Conservation (phyloP, 2,888 invertebrate genomes). For the Lasius fuliginosus region DNA sequence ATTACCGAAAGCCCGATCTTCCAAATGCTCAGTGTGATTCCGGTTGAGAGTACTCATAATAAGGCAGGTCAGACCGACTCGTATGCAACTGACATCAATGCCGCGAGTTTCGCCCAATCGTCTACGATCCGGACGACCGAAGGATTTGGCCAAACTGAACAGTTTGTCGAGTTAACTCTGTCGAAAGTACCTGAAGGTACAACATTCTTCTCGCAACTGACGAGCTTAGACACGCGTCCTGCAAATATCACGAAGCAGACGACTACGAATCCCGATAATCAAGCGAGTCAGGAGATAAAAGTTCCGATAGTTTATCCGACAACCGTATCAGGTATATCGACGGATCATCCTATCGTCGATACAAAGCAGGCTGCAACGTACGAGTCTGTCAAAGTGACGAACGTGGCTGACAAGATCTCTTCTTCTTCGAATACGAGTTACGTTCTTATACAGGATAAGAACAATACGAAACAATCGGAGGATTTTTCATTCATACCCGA, state of each 20-base stretch:
- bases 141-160: neutral
- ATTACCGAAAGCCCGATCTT: conserved; percentile 77
- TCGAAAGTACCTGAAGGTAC: conserved; percentile 26
- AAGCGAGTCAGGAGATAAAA: neutral
- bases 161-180: conserved; percentile 24
- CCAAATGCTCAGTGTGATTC: conserved; percentile 80
- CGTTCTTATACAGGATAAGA: conserved; percentile 9
- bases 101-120: neutral
- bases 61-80: neutral
- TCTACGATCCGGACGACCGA: neutral
- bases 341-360: neutral
- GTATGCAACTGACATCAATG: neutral
- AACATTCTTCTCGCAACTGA: conserved; percentile 15
- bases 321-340: conserved; percentile 7
- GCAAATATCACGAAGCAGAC: conserved; percentile 21
- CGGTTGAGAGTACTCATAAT: conserved; percentile 63
- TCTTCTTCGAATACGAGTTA: conserved; percentile 13
- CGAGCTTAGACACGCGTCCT: neutral
- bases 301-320: neutral
- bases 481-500: neutral
- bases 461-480: conserved; percentile 13
- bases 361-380: conserved; percentile 1
- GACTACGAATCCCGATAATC: neutral
- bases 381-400: neutral
- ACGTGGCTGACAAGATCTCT: conserved; percentile 8